Percentiles rank a stretch among this genome's conserved stretches.
Conservation (phyloP, 2,888 invertebrate species). For the Molorchus minor region DNA sequence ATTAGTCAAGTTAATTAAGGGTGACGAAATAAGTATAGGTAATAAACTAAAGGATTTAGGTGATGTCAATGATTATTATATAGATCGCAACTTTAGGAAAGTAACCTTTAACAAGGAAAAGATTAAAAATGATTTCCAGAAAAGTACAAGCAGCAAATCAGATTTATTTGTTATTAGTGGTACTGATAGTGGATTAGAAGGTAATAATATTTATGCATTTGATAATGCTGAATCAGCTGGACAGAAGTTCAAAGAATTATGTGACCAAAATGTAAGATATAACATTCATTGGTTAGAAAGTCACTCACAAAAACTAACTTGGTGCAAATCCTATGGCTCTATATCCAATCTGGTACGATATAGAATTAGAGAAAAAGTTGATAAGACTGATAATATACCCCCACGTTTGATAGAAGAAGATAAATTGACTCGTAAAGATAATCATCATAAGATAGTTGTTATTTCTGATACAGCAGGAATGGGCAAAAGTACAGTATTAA, state of each 20-base stretch:
- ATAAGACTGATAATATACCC: neutral
- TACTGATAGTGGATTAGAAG: neutral
- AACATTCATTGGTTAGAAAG: neutral
- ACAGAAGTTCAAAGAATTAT: neutral
- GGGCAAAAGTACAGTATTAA: neutral
- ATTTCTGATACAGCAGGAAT: neutral
- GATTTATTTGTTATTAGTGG: neutral
- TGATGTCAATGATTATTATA: slow-evolving; percentile 11
- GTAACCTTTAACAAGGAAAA: neutral
- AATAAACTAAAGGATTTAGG: neutral
- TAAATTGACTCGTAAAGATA: neutral
- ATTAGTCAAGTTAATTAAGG: neutral
- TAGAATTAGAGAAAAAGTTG: neutral
- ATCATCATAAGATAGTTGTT: neutral
- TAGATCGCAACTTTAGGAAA: neutral
- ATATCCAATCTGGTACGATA: neutral
- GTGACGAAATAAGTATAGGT: neutral
- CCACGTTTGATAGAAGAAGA: neutral
- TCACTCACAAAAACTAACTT: neutral
- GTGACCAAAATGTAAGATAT: neutral
- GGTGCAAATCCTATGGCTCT: neutral
- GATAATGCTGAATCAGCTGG: neutral
- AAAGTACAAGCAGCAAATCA: too few species aligned
- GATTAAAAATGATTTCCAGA: neutral
- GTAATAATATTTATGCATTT: neutral